These are phyloP conservation scores for Schlechtendalia chinensis DNA, from an alignment of 1,140 invertebrate species.

Conservation along the genomic window DNA sequence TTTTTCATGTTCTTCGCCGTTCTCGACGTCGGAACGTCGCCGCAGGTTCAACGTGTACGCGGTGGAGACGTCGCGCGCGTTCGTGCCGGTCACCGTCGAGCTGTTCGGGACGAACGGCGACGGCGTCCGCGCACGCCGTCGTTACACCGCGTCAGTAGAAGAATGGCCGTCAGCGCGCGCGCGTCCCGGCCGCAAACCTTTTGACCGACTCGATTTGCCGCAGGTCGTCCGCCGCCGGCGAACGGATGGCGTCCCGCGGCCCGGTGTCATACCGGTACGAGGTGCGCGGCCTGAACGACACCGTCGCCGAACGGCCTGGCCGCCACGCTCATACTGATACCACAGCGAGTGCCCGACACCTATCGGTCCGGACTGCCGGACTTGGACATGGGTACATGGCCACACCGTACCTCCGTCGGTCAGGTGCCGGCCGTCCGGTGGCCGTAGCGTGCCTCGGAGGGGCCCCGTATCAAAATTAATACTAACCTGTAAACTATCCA, in stretches of 20 bases:
- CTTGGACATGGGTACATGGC: neutral
- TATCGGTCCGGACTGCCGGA: neutral
- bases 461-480: too few relatives aligned
- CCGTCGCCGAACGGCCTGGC: neutral
- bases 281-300: neutral
- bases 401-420: too few relatives aligned
- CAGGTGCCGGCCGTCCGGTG: too few relatives aligned
- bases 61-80: conserved; percentile 50
- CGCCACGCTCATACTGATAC: neutral
- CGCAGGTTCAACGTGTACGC: conserved; percentile 21
- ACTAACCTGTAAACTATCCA: too few relatives aligned
- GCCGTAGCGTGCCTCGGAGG: too few relatives aligned
- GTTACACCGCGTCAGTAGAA: too few relatives aligned
- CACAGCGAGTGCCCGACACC: neutral
- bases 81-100: neutral
- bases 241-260: too few relatives aligned
- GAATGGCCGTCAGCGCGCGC: neutral
- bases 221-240: neutral
- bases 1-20: too few relatives aligned
- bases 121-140: neutral
- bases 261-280: neutral
- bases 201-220: too few relatives aligned
- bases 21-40: too few relatives aligned
- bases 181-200: too few relatives aligned
- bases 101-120: neutral